Percentiles rank a stretch among this genome's conserved stretches.
phyloP scores from a whole-genome alignment of 1,140 invertebrate genomes.

The Bombus soroeensis region DNA sequence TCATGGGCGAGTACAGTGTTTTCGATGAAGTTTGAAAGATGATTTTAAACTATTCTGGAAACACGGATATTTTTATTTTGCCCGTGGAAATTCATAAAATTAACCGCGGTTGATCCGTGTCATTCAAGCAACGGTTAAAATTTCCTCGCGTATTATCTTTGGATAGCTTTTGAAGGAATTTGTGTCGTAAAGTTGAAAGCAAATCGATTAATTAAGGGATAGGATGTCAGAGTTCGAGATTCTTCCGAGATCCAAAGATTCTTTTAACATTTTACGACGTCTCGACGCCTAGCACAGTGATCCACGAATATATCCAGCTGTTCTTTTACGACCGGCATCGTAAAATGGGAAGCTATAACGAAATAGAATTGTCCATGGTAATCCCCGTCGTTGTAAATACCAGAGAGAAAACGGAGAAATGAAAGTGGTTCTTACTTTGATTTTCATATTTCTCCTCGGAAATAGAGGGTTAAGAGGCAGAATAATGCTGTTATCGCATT shows the following conservation, averaged over 20 bases:
- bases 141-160: neutral
- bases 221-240: neutral
- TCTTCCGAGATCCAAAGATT: neutral
- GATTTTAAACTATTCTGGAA: too few species aligned
- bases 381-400: neutral
- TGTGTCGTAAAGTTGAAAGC: neutral
- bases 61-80: too few species aligned
- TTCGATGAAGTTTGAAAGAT: too few species aligned
- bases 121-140: neutral
- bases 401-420: neutral
- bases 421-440: neutral
- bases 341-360: neutral
- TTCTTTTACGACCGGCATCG: neutral
- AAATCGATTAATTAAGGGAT: neutral
- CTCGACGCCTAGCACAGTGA: neutral
- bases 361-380: slow-evolving; percentile 1
- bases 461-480: neutral
- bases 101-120: neutral
- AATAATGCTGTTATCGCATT: neutral
- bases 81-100: neutral
- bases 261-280: neutral
- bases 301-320: neutral
- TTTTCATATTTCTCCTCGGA: neutral
- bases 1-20: too few species aligned
- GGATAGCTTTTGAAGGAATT: too few species aligned